These are phyloP conservation scores for Passer domesticus DNA, from an alignment of 2,113 vertebrate species.

Conservation along the genomic window DNA sequence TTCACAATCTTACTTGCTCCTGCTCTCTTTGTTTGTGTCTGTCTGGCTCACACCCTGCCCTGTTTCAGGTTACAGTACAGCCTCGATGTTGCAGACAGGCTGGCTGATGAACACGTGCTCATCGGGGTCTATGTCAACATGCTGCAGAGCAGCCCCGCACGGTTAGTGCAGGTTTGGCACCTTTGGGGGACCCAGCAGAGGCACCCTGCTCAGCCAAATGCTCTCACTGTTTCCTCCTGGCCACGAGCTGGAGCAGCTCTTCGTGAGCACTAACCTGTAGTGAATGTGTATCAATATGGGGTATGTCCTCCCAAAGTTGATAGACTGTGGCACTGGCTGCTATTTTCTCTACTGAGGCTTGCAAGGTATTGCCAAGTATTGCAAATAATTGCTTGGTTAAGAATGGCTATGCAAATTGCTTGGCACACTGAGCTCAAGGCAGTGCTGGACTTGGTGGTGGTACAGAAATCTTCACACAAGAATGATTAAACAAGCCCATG, in stretches of 20 bases:
- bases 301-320: neutral
- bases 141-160: slow-evolving; percentile 90
- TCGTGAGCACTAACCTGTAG: neutral
- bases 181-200: slow-evolving; percentile 33
- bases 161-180: slow-evolving; percentile 90
- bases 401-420: neutral
- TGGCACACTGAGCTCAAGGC: neutral
- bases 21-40: slow-evolving; percentile 53
- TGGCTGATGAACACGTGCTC: slow-evolving; percentile 97
- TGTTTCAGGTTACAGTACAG: slow-evolving; percentile 94
- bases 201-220: neutral
- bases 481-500: neutral
- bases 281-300: neutral
- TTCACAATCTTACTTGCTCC: slow-evolving; percentile 54
- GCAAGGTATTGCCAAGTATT: neutral
- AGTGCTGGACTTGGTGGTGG: neutral
- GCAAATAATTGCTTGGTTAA: neutral
- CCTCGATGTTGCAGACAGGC: slow-evolving; percentile 96
- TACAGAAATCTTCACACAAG: neutral
- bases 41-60: slow-evolving; percentile 53
- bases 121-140: slow-evolving; percentile 97
- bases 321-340: neutral
- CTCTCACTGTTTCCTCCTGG: neutral
- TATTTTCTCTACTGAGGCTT: neutral
- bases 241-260: neutral